Conservation (phyloP, 2,888 invertebrate genomes). For the Nomada goodeniana region DNA sequence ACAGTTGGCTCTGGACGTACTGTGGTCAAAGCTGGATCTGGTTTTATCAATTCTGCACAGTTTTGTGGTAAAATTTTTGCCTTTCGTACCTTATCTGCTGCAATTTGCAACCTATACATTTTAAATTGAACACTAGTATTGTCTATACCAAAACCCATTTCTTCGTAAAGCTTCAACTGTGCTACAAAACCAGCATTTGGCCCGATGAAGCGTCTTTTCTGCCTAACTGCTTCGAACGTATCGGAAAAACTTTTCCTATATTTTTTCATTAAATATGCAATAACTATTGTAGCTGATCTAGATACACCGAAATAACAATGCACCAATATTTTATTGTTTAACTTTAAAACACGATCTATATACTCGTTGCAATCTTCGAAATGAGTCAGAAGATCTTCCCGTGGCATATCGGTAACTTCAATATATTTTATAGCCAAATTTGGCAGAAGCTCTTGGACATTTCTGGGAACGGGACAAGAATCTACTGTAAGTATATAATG, state of each 20-base stretch:
- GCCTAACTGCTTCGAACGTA: constrained; percentile 89
- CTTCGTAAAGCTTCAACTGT: constrained; percentile 91
- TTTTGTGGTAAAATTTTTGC: constrained; percentile 93
- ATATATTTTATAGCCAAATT: constrained; percentile 90
- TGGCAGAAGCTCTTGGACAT: constrained; percentile 87
- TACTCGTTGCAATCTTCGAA: constrained; percentile 92
- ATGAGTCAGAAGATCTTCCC: constrained; percentile 93
- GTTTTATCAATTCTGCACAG: constrained; percentile 91
- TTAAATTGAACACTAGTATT: constrained; percentile 90
- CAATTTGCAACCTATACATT: constrained; percentile 90
- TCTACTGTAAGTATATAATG: constrained; percentile 93
- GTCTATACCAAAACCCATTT: constrained; percentile 91
- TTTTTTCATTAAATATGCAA: constrained; percentile 95
- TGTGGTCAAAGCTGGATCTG: constrained; percentile 91
- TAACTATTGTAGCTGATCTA: constrained; percentile 94
- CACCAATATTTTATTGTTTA: constrained; percentile 90
- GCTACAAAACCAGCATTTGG: constrained; percentile 93
- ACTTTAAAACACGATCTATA: constrained; percentile 88
- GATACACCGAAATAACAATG: constrained; percentile 98
- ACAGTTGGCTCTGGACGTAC: constrained; percentile 93
- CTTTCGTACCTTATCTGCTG: constrained; percentile 92
- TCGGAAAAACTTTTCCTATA: constrained; percentile 90
- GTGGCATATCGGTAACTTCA: constrained; percentile 93
- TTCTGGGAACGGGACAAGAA: constrained; percentile 92
- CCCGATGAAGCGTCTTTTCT: constrained; percentile 89